Evolutionary conservation across 2,797 vertebrate genomes (phyloP), one percentile per base, ranked within the genome.

Genomic region (Sandelia bainsii): DNA sequence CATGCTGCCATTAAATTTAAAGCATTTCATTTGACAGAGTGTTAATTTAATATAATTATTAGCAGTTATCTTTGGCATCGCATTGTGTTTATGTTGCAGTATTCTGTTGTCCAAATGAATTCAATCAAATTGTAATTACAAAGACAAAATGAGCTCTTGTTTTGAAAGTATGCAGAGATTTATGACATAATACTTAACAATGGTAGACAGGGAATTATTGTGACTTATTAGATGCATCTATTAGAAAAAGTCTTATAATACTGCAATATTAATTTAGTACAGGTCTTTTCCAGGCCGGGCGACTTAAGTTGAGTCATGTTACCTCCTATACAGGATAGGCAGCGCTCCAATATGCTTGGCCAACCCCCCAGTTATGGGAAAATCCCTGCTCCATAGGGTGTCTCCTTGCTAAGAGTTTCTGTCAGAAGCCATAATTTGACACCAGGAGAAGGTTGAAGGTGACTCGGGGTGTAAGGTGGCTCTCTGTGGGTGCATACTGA

Each of bases 371-470:
- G 84, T 82, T 81, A 67, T 77, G 88, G 91, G 92, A 91, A 92
- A 93, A 92, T 85, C 92, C 91, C 89, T 90, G 72, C 86, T 86
- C 88, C 22, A 32, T 71, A 27, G 79, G 42, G 69, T 91, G 72
- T 91, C 89, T 91, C 86, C 78, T 91, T 90, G 86, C 91, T 77
- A 77, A 72, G 88, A 70, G 75, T 77, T 82, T 85, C 83, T 72
- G 80, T 89, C 77, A 62, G 74, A 80, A 84, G 80, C 81, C 77
- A 77, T 71, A 90, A 93, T 87, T 75, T 85, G 91, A 93, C 91
- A 92, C 92, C 81, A 19, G 45, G 73, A 85, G 80, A 92, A 92
- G 90, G 88, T 89, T 86, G 89, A 88, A 93, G 89, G 87, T 91
- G 80, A 89, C 82, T 66, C 37, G 1, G 74, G 65, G 84, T 90